phyloP scores from a whole-genome alignment of 1,140 invertebrate genomes.

The Conus betulinus region DNA sequence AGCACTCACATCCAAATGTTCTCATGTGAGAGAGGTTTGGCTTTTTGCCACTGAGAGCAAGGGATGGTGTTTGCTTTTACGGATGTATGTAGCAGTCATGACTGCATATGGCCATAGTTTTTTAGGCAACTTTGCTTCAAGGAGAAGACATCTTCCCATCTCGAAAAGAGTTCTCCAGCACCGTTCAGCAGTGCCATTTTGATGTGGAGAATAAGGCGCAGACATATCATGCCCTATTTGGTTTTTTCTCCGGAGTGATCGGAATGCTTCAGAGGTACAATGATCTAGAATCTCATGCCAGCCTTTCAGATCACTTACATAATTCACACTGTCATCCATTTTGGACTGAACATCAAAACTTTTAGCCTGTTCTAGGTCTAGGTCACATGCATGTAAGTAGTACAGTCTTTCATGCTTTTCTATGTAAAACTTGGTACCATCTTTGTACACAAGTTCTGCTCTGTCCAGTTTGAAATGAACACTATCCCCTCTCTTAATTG shows the following conservation, averaged over 20 bases:
- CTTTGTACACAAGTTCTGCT: neutral
- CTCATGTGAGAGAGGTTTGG: no score
- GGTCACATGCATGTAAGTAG: neutral
- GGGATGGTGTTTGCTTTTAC: no score
- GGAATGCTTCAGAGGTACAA: neutral
- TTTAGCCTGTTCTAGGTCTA: no score
- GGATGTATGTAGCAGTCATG: no score
- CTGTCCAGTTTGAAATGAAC: neutral
- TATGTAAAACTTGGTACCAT: slow-evolving; percentile 3
- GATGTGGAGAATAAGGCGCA: neutral
- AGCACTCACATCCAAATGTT: no score
- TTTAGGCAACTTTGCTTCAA: neutral
- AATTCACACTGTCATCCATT: neutral
- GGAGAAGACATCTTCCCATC: neutral
- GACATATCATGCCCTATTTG: neutral
- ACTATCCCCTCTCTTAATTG: neutral
- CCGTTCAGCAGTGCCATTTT: slow-evolving; percentile 6
- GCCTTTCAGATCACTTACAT: neutral
- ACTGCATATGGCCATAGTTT: neutral
- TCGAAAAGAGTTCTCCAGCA: neutral
- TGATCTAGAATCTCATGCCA: neutral
- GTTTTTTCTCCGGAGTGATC: neutral
- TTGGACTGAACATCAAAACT: no score
- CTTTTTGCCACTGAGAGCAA: no score
- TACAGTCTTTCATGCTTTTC: slow-evolving; percentile 10